Evolutionary conservation across 2,888 invertebrate species (phyloP), one percentile per base, ranked within the genome.

Genomic region (Athalia circularis): DNA sequence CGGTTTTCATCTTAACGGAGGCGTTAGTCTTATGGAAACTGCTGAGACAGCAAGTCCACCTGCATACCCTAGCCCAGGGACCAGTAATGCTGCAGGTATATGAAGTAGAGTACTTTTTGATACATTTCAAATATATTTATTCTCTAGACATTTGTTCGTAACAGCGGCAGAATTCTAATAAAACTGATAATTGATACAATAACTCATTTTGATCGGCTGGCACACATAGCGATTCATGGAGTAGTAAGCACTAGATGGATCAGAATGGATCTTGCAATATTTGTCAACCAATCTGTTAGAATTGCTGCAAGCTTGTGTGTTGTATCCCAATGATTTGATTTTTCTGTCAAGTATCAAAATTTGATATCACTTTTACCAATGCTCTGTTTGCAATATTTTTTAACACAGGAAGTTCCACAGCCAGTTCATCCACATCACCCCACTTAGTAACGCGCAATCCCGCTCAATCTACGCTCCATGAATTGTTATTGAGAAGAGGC

Each of bases 401-500:
- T 5, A 43, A 68, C 11, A 6, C 79, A 89, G 89, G 87, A 68
- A 89, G 88, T 86, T 89, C 89, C 61, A 89, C 89, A 29, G 88
- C 89, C 52, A 90, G 89, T 80, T 89, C 89, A 4, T 89, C 89
- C 9, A 90, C 90, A 54, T 88, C 91, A 7, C 89, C 90, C 1
- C 90, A 90, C 82, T 88, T 88, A 5, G 84, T 83, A 9, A 83
- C 84, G 29, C 79, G 81, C 5, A 48, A 82, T 84, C n/a, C 87
- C 84, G 83, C 87, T 77, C 90, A 92, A 88, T 91, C 91, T 77
- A 92, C 93, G 0, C 90, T 94, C 48, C 94, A 95, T 74, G 95
- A 95, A 85, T 89, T 96, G 80, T 89, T 96, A 74, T 91, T 95
- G 85, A 94, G 94, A 83, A 93, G 94, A 88, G 94, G 94, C 81